Evolutionary conservation across 2,113 vertebrate genomes (phyloP).

Genomic region (Ailuropoda melanoleuca): DNA sequence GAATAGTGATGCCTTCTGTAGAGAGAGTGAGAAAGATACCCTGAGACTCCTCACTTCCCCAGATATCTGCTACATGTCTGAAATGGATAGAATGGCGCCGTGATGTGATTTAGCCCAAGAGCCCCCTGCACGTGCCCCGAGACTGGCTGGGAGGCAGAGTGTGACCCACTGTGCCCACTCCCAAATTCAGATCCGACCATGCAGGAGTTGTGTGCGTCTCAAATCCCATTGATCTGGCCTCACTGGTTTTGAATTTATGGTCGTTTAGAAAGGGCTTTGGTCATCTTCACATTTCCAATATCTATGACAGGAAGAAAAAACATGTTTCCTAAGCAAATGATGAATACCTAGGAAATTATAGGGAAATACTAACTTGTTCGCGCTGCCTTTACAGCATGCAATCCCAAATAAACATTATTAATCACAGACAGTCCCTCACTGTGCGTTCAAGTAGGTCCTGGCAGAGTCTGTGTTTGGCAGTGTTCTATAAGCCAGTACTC

Average conservation of each 20-base stretch:
- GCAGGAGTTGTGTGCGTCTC: background rate
- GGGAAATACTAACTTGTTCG: background rate
- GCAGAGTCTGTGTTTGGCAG: background rate
- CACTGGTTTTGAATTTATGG: background rate
- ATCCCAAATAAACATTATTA: constrained; percentile 13
- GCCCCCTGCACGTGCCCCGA: accelerated
- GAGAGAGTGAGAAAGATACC: background rate
- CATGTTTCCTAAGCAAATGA: constrained; percentile 32
- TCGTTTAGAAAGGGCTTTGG: background rate
- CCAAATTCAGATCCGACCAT: background rate
- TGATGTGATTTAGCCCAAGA: background rate
- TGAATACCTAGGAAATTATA: background rate
- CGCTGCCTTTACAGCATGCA: background rate
- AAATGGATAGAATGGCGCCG: background rate
- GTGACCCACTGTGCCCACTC: accelerated
- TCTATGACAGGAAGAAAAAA: background rate
- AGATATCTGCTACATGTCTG: background rate
- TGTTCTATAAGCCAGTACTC: background rate
- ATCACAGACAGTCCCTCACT: background rate
- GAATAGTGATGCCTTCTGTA: background rate
- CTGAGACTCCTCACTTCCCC: background rate
- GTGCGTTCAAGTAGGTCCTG: background rate
- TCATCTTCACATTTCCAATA: background rate
- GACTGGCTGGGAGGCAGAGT: background rate
- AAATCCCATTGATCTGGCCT: background rate